Conservation (phyloP, 1,140 invertebrate genomes). For the Heliconius eleuchia region DNA sequence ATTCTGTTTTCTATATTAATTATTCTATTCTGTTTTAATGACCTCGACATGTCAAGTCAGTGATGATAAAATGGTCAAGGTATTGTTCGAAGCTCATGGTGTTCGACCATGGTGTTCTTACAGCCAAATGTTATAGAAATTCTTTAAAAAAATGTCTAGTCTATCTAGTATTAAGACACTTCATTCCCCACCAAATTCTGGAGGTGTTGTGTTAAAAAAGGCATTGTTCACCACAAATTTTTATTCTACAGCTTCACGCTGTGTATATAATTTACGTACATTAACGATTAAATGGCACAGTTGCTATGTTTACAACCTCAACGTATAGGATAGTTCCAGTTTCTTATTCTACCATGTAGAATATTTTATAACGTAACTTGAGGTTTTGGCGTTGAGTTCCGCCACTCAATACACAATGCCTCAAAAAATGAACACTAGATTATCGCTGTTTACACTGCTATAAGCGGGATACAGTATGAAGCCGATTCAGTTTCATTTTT, state of each 20-base stretch:
- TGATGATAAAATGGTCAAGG: background rate
- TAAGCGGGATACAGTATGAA: too few species aligned
- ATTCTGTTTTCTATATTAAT: background rate
- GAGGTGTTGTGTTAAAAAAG: background rate
- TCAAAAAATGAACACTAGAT: too few species aligned
- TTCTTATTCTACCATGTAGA: background rate
- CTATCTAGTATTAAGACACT: too few species aligned
- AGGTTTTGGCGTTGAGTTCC: too few species aligned
- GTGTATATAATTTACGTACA: background rate
- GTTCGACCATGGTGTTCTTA: background rate
- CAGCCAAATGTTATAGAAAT: background rate
- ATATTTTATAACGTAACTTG: too few species aligned
- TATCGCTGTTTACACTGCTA: too few species aligned
- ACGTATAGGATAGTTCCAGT: background rate
- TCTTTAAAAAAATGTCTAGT: background rate
- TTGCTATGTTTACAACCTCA: background rate
- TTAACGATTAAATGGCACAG: background rate
- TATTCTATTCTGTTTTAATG: background rate
- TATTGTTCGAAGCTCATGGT: background rate
- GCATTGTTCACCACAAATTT: background rate
- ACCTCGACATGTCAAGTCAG: background rate
- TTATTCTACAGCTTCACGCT: background rate
- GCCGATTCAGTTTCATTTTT: too few species aligned
- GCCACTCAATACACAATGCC: too few species aligned
- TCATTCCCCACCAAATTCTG: background rate